phyloP scores from a whole-genome alignment of 2,113 vertebrate species.

The Odocoileus virginianus region DNA sequence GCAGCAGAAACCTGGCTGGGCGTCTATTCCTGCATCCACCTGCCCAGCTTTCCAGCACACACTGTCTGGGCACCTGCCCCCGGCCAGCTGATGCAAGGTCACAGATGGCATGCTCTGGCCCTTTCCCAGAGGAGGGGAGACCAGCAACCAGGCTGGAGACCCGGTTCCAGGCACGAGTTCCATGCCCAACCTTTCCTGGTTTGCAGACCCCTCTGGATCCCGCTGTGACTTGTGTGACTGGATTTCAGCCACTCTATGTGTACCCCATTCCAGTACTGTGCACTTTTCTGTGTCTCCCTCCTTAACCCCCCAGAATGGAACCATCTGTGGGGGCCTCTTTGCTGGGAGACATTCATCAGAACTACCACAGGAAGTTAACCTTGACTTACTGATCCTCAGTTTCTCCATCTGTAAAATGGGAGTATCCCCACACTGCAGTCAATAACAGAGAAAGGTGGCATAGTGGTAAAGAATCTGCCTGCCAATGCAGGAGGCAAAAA shows the following conservation, averaged over 20 bases:
- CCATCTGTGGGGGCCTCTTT: background rate
- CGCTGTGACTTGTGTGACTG: accelerated
- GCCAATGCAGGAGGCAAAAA: background rate
- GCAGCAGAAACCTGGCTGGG: background rate
- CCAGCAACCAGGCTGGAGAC: background rate
- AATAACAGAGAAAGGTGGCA: background rate
- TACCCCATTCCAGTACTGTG: background rate
- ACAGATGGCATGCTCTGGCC: background rate
- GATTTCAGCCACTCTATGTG: background rate
- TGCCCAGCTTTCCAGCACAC: no score
- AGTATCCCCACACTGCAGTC: background rate
- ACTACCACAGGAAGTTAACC: background rate
- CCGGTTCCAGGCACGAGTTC: accelerated
- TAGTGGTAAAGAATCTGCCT: background rate
- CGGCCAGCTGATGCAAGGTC: accelerated
- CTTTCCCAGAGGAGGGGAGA: background rate
- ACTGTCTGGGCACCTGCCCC: accelerated
- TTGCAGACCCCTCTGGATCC: no score
- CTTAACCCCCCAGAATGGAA: background rate
- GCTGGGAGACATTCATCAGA: background rate
- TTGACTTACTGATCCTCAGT: background rate
- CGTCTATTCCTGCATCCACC: no score
- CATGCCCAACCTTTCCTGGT: background rate
- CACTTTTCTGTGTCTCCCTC: background rate
- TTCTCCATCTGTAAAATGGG: background rate